phyloP scores from a whole-genome alignment of 2,797 vertebrate species.

The Orestias chungarensis region DNA sequence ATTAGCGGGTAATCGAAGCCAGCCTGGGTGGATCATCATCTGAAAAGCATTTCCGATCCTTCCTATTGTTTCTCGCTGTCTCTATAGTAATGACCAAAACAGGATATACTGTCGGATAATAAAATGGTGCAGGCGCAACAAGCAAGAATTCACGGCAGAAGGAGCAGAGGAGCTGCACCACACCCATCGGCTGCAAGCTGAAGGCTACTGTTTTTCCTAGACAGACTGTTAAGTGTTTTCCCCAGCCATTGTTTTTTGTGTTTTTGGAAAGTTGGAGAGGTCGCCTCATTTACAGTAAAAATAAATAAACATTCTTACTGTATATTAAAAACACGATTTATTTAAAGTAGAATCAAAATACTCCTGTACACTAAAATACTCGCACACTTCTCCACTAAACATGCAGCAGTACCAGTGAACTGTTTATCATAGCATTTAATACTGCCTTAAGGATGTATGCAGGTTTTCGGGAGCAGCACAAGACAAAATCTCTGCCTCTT shows the following conservation, averaged over 20 bases:
- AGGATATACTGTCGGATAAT: conserved; percentile 77
- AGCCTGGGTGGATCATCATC: conserved; percentile 45
- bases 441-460: conserved; percentile 7
- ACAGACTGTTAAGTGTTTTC: conserved; percentile 9
- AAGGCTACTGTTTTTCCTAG: conserved; percentile 34
- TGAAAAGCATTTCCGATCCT: conserved; percentile 56
- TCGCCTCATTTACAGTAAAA: conserved; percentile 22
- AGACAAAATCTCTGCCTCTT: conserved; percentile 16
- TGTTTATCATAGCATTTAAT: not conserved
- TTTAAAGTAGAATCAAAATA: conserved; percentile 18
- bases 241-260: conserved; percentile 20
- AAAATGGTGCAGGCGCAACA: conserved; percentile 66
- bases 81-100: conserved; percentile 76
- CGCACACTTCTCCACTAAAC: conserved; percentile 5
- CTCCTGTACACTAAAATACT: conserved; percentile 4
- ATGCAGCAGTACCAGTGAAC: conserved; percentile 5
- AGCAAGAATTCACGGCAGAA: conserved; percentile 65
- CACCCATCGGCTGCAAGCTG: conserved; percentile 38
- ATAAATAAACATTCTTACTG: not conserved
- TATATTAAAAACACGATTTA: conserved; percentile 24
- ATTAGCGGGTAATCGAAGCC: conserved; percentile 30
- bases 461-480: conserved; percentile 4
- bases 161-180: conserved; percentile 44
- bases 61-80: conserved; percentile 69
- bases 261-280: conserved; percentile 29